Evolutionary conservation across 1,140 invertebrate species (phyloP).

Genomic region (Cotesia glomerata): DNA sequence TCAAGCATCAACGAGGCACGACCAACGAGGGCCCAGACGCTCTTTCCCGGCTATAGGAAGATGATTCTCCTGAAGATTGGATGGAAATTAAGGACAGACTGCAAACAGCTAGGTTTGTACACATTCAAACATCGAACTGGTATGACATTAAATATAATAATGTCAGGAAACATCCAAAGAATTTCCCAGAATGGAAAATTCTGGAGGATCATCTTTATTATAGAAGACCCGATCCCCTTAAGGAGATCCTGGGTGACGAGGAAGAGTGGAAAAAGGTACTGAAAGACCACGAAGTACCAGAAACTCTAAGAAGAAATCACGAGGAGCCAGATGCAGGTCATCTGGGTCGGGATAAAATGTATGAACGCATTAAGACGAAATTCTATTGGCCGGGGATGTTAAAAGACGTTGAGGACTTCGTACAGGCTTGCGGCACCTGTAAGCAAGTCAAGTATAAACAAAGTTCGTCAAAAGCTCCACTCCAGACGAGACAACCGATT

Average conservation of each 20-base stretch:
- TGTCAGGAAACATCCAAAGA: conserved; percentile 19
- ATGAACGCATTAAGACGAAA: too few species aligned
- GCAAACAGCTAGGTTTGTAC: background rate
- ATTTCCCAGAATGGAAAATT: conserved; percentile 21
- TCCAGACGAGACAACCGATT: conserved; percentile 1
- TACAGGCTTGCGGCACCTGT: too few species aligned
- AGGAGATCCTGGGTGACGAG: too few species aligned
- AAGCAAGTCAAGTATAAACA: background rate
- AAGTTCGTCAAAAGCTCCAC: conserved; percentile 2
- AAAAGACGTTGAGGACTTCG: too few species aligned
- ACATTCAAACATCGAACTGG: too few species aligned
- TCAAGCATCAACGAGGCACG: background rate
- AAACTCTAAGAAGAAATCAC: too few species aligned
- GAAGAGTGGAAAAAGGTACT: too few species aligned
- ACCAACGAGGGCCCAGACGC: background rate
- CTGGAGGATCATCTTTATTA: conserved; percentile 19
- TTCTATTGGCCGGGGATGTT: conserved; percentile 37
- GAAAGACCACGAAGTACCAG: too few species aligned
- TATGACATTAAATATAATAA: background rate
- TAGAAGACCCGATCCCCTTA: conserved; percentile 16
- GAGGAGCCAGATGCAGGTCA: too few species aligned
- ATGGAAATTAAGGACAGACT: background rate
- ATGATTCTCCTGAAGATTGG: background rate
- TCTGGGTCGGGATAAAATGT: too few species aligned
- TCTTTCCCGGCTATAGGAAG: background rate